Conservation (phyloP, 2,888 invertebrate genomes). For the Cecidostiba fungosa region DNA sequence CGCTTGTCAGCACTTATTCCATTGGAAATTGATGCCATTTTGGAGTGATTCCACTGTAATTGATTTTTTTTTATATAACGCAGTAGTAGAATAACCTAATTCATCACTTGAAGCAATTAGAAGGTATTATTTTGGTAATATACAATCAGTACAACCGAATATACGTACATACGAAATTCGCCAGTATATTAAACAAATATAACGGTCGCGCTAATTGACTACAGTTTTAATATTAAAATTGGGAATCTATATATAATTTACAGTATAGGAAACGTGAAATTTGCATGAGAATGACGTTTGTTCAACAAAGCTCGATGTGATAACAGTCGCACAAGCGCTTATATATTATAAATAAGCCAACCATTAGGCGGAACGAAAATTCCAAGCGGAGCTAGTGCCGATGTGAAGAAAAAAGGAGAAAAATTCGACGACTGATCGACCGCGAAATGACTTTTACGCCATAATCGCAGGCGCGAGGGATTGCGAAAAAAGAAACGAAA, state of each 20-base stretch:
- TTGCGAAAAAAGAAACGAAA: slow-evolving; percentile 15
- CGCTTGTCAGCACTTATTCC: slow-evolving; percentile 17
- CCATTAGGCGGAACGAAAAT: background rate
- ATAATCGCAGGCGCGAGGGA: background rate
- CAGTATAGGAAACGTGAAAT: background rate
- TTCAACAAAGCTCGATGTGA: background rate
- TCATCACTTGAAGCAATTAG: slow-evolving; percentile 13
- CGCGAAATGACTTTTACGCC: slow-evolving; percentile 3
- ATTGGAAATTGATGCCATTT: slow-evolving; percentile 25
- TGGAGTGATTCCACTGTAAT: slow-evolving; percentile 4
- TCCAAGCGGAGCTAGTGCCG: background rate
- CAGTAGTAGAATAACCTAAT: slow-evolving; percentile 4
- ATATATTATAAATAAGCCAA: background rate
- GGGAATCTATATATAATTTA: background rate
- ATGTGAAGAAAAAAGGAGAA: background rate
- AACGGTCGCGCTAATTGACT: background rate
- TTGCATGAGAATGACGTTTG: background rate
- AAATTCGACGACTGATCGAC: background rate
- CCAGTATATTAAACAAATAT: background rate
- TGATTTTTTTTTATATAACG: slow-evolving; percentile 14
- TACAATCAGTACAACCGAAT: background rate
- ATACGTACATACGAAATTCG: background rate
- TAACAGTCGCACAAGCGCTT: background rate
- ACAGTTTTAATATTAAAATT: background rate
- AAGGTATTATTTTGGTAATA: background rate